A percentile compares a stretch with the other conserved stretches of the same genome.
These are phyloP conservation scores for Pangasius sanitwongsei DNA, from an alignment of 2,797 vertebrate genomes.

Conservation along the genomic window DNA sequence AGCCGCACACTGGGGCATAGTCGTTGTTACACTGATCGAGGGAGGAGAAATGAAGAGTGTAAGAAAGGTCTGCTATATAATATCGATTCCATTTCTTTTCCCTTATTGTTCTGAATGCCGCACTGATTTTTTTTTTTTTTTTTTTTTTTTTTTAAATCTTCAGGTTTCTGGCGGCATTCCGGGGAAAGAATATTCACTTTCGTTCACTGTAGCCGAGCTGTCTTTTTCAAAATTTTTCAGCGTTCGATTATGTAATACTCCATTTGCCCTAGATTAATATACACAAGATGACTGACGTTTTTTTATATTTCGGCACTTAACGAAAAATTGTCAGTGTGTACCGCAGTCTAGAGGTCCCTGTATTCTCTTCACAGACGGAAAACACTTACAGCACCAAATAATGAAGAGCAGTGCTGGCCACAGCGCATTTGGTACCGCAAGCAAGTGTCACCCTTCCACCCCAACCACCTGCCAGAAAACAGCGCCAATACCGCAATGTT, in stretches of 20 bases:
- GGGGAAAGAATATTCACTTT: neutral
- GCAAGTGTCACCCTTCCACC: neutral
- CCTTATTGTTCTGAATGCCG: neutral
- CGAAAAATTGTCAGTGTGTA: too few species aligned
- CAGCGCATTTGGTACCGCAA: neutral
- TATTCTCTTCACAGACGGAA: neutral
- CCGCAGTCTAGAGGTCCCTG: neutral
- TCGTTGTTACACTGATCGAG: conserved; percentile 90
- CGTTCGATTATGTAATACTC: neutral
- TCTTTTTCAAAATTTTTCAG: neutral
- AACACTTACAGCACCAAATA: neutral
- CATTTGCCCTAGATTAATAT: neutral
- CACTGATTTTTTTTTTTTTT: neutral
- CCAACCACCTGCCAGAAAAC: neutral
- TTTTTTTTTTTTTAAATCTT: neutral
- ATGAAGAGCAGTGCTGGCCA: neutral
- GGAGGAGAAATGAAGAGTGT: neutral
- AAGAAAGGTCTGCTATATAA: neutral
- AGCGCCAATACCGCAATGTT: neutral
- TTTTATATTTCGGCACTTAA: neutral
- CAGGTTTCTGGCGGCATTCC: neutral
- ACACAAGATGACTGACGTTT: neutral
- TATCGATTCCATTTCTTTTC: neutral
- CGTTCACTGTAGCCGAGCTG: neutral
- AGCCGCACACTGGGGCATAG: conserved; percentile 96